These are phyloP conservation scores for Pterostichus madidus DNA, from an alignment of 2,888 invertebrate species.

Conservation along the genomic window DNA sequence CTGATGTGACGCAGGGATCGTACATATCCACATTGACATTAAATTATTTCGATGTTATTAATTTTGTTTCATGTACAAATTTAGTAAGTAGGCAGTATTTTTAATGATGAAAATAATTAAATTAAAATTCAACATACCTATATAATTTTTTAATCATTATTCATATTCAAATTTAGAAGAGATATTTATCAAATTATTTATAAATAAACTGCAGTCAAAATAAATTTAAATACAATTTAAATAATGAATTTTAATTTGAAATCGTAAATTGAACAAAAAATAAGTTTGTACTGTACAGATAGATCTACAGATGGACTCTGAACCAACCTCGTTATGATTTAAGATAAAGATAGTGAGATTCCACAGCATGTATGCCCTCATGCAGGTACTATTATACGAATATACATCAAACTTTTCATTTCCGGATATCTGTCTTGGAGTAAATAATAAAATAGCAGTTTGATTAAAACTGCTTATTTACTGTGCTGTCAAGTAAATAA, in stretches of 20 bases:
- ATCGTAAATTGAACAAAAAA: neutral
- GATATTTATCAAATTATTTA: slow-evolving; percentile 1
- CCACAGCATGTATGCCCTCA: neutral
- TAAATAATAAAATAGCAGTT: neutral
- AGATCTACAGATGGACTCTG: neutral
- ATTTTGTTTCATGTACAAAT: no score
- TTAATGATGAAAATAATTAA: no score
- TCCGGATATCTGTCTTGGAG: no score
- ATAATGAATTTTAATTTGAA: slow-evolving; percentile 7
- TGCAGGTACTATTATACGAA: slow-evolving; percentile 2
- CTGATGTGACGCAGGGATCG: no score
- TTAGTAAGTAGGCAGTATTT: no score
- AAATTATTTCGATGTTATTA: no score
- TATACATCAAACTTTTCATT: neutral
- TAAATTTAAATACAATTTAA: slow-evolving; percentile 11
- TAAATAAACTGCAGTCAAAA: neutral
- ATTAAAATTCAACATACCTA: no score
- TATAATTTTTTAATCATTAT: neutral
- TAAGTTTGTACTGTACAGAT: neutral
- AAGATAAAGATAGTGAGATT: neutral
- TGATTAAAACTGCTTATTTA: neutral
- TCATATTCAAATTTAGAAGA: neutral
- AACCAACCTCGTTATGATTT: neutral
- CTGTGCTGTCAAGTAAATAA: no score
- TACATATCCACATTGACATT: no score